Percentiles rank a stretch among this genome's conserved stretches.
Evolutionary conservation across 2,888 invertebrate species (phyloP).

Genomic region (Euplexia lucipara): DNA sequence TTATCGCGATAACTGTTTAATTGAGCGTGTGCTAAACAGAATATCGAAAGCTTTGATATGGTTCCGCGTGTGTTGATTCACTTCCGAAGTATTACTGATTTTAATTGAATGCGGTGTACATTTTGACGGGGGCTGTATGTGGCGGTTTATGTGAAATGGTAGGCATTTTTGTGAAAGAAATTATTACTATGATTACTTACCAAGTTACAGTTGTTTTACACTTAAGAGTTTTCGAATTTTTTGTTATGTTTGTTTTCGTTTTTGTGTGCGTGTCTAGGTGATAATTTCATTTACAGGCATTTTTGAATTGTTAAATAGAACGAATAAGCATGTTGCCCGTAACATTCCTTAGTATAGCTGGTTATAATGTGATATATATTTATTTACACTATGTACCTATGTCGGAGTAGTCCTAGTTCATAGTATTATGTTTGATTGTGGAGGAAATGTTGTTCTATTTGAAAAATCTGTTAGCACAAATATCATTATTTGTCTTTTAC

Average conservation of each 20-base stretch:
- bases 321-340: too few relatives aligned
- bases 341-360: too few relatives aligned
- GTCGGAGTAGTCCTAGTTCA: too few relatives aligned
- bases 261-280: too few relatives aligned
- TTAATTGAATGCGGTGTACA: conserved; percentile 48
- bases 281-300: too few relatives aligned
- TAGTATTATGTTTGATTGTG: too few relatives aligned
- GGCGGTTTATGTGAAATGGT: neutral
- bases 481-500: too few relatives aligned
- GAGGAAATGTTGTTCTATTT: too few relatives aligned
- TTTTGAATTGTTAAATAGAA: too few relatives aligned
- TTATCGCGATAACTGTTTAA: conserved; percentile 81
- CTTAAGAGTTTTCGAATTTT: neutral
- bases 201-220: neutral
- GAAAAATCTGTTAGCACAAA: too few relatives aligned
- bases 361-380: too few relatives aligned
- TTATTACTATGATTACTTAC: neutral
- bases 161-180: neutral
- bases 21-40: conserved; percentile 82
- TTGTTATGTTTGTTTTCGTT: neutral
- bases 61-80: conserved; percentile 57
- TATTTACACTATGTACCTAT: too few relatives aligned
- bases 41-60: conserved; percentile 78
- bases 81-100: conserved; percentile 47
- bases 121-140: conserved; percentile 5